Percentiles rank a stretch among this genome's conserved stretches.
Evolutionary conservation across 2,888 invertebrate species (phyloP).

Genomic region (Petrolisthes cinctipes): DNA sequence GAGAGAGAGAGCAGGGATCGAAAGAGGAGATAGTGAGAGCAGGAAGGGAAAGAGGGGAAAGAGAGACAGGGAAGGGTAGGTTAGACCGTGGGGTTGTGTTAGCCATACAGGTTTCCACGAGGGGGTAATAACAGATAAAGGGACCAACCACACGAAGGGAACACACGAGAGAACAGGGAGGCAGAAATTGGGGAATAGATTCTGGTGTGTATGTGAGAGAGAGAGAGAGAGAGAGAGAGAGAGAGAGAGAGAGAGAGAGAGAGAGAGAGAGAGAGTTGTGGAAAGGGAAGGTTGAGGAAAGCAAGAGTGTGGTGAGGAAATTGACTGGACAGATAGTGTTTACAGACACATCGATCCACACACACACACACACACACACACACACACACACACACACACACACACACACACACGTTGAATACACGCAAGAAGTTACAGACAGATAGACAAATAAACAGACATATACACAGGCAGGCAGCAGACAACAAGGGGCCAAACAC

Average conservation of each 20-base stretch:
- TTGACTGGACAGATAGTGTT: background rate
- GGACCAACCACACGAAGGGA: background rate
- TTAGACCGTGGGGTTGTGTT: background rate
- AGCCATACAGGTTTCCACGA: background rate
- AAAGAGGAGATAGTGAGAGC: too few species aligned
- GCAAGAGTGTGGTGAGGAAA: background rate
- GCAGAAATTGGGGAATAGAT: background rate
- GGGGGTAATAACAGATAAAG: background rate
- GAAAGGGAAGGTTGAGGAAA: background rate
- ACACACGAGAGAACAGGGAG: background rate
- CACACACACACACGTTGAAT: background rate
- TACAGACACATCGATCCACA: too few species aligned
- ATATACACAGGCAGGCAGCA: too few species aligned
- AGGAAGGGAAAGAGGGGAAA: too few species aligned
- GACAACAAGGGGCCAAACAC: background rate
- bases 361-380: background rate
- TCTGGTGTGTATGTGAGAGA: background rate
- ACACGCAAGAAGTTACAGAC: background rate
- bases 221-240: background rate
- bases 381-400: background rate
- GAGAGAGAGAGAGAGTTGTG: too few species aligned
- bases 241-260: background rate
- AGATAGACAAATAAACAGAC: too few species aligned
- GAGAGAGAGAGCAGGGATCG: too few species aligned
- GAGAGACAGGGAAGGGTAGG: background rate